Conservation (phyloP, 2,888 invertebrate species). For the Eledona agricola region DNA sequence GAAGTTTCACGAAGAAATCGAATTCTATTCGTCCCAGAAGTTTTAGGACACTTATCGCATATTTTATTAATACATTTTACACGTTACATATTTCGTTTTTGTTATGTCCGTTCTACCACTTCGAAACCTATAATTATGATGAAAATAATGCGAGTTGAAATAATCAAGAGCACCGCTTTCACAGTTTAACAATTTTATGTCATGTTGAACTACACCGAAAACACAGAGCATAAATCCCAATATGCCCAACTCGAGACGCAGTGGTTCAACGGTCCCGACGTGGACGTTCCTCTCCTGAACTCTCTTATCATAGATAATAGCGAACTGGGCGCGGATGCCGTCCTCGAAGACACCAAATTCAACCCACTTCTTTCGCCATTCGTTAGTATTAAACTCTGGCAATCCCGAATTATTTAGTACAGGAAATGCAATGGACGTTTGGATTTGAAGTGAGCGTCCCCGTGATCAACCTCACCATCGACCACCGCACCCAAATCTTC, state of each 20-base stretch:
- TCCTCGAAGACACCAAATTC: constrained; percentile 20
- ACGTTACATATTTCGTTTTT: background rate
- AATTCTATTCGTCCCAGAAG: constrained; percentile 7
- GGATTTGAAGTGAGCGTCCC: constrained; percentile 26
- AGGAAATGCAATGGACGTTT: constrained; percentile 27
- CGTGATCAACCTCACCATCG: constrained; percentile 61
- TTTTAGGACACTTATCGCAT: background rate
- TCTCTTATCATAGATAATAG: constrained; percentile 1
- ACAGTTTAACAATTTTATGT: constrained; percentile 1
- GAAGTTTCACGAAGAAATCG: constrained; percentile 15
- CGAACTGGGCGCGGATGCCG: constrained; percentile 10
- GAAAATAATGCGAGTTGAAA: too few species aligned
- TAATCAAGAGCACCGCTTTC: background rate
- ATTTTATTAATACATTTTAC: constrained; percentile 1
- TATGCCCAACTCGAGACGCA: too few species aligned
- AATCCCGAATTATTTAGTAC: background rate
- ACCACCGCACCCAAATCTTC: constrained; percentile 65
- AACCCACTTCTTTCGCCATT: constrained; percentile 18
- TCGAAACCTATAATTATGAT: too few species aligned
- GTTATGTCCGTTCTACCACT: too few species aligned
- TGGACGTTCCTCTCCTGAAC: constrained; percentile 6
- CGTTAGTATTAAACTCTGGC: constrained; percentile 11
- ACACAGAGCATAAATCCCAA: too few species aligned
- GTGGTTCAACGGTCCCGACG: background rate
- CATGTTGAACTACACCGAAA: constrained; percentile 13